Percentiles rank a stretch among this genome's conserved stretches.
Conservation (phyloP, 2,888 invertebrate genomes). For the Crossocerus cetratus region DNA sequence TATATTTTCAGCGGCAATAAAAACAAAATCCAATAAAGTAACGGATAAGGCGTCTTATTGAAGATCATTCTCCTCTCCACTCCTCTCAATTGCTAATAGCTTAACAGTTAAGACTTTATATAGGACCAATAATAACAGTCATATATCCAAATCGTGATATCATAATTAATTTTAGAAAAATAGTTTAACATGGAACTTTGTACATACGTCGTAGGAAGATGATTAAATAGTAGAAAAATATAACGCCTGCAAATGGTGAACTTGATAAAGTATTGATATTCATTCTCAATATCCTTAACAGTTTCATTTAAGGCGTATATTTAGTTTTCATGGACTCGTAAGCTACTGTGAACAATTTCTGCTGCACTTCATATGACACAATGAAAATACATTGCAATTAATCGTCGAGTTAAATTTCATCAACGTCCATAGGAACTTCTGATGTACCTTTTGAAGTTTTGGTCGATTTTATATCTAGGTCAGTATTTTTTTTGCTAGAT, state of each 20-base stretch:
- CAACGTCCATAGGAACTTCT: neutral
- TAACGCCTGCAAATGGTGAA: neutral
- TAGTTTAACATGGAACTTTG: slow-evolving; percentile 20
- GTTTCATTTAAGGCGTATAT: neutral
- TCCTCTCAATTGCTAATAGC: neutral
- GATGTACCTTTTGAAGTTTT: neutral
- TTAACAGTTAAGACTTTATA: neutral
- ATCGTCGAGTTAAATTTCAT: neutral
- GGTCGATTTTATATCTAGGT: neutral
- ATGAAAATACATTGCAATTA: neutral
- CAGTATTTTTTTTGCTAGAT: neutral
- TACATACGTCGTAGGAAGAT: slow-evolving; percentile 24
- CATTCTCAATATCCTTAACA: slow-evolving; percentile 8
- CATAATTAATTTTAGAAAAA: slow-evolving; percentile 22
- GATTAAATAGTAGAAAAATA: slow-evolving; percentile 22
- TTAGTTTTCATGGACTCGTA: neutral
- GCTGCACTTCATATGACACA: neutral
- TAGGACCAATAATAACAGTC: slow-evolving; percentile 18
- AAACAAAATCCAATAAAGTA: too few relatives aligned
- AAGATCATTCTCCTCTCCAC: too few relatives aligned
- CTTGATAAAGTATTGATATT: neutral
- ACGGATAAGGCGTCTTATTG: too few relatives aligned
- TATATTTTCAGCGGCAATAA: too few relatives aligned
- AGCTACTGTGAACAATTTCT: neutral
- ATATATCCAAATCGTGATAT: neutral